These are phyloP conservation scores for Hoplostethus mediterraneus DNA, from an alignment of 2,797 vertebrate genomes.

Conservation along the genomic window DNA sequence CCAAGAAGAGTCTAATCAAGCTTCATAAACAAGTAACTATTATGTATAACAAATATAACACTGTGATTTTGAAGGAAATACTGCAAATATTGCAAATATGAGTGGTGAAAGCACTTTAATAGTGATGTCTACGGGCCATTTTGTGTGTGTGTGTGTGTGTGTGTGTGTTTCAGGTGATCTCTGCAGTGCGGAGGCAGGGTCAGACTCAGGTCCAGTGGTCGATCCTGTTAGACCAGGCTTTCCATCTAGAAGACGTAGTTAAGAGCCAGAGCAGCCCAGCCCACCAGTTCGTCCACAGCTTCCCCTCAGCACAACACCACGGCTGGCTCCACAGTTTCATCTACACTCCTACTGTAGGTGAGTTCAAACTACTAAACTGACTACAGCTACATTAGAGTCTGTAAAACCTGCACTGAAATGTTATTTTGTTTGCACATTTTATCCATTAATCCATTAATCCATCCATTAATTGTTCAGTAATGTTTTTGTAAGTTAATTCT, in stretches of 20 bases:
- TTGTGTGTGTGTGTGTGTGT: not conserved
- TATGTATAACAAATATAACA: not conserved
- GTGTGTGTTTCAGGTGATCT: conserved; percentile 86
- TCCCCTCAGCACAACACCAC: conserved; percentile 80
- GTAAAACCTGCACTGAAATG: no score
- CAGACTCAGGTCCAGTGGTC: conserved; percentile 93
- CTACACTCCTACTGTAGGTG: conserved; percentile 90
- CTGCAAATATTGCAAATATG: not conserved
- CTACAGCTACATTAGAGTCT: no score
- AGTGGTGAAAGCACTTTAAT: not conserved
- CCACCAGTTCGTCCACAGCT: conserved; percentile 88
- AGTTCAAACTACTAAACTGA: conserved; percentile 38
- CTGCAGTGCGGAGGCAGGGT: conserved; percentile 89
- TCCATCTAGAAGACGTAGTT: conserved; percentile 92
- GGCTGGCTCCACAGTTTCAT: conserved; percentile 86
- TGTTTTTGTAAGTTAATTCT: no score
- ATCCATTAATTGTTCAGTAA: no score
- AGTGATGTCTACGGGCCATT: not conserved
- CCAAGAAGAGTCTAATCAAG: conserved; percentile 88
- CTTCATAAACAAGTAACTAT: conserved; percentile 91
- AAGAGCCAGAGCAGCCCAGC: conserved; percentile 88
- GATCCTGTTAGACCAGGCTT: conserved; percentile 90
- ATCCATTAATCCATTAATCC: no score
- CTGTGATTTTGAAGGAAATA: not conserved
- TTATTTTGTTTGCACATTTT: no score